Evolutionary conservation across 2,113 vertebrate species (phyloP).

Genomic region (Eubucco bourcierii): DNA sequence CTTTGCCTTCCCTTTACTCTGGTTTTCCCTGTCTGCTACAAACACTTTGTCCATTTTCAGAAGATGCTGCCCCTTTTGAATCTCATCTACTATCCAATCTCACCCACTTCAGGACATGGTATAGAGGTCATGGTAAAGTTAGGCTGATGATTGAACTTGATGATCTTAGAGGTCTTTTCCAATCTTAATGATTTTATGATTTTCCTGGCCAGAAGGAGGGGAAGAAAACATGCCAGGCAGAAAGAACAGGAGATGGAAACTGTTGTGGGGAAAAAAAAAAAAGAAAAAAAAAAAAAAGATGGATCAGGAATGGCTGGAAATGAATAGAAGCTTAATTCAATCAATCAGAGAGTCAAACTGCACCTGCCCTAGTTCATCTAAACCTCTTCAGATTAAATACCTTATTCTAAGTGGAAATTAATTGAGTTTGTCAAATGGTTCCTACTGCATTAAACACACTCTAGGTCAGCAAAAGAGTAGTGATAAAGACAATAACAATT

Average conservation of each 20-base stretch:
- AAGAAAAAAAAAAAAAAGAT: background rate
- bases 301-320: slow-evolving; percentile 3
- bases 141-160: too few relatives aligned
- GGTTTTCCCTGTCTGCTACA: background rate
- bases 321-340: slow-evolving; percentile 40
- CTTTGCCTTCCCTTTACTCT: background rate
- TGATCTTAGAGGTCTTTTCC: too few relatives aligned
- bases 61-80: background rate
- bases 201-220: background rate
- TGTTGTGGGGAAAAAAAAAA: background rate
- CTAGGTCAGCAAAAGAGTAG: background rate
- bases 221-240: background rate
- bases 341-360: slow-evolving; percentile 45
- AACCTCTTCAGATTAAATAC: slow-evolving; percentile 55
- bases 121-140: too few relatives aligned
- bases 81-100: background rate
- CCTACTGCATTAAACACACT: slow-evolving; percentile 31
- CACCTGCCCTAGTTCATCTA: slow-evolving; percentile 27
- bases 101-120: too few relatives aligned
- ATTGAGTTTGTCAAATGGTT: slow-evolving; percentile 43
- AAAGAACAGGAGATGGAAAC: background rate
- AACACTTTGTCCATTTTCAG: background rate
- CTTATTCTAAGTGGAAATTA: slow-evolving; percentile 65
- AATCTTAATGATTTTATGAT: too few relatives aligned
- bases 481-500: slow-evolving; percentile 36